These are phyloP conservation scores for Axinella damicornis DNA, from an alignment of 37 sponge, comb jelly and placozoan genomes.

Conservation along the genomic window DNA sequence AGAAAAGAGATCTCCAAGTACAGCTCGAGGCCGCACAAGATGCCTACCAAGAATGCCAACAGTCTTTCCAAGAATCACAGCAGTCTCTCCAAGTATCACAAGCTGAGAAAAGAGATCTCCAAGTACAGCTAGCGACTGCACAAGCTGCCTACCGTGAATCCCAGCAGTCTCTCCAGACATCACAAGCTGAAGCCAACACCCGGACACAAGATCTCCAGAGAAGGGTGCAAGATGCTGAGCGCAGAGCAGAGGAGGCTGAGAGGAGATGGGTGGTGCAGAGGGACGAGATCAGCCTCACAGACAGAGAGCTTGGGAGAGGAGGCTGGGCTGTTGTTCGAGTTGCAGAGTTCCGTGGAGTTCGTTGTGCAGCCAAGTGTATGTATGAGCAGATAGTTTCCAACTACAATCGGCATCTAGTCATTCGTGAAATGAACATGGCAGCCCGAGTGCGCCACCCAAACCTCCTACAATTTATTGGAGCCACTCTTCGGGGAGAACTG, in stretches of 20 bases:
- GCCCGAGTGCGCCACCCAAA: conserved; percentile 60
- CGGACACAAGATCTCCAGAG: background rate
- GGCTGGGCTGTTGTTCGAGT: conserved; percentile 67
- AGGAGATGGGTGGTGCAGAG: conserved; percentile 60
- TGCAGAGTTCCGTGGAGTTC: conserved; percentile 51
- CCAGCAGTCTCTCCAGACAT: too few species aligned
- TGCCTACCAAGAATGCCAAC: too few species aligned
- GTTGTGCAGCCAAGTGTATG: conserved; percentile 68
- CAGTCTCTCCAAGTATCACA: too few species aligned
- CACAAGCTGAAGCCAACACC: too few species aligned
- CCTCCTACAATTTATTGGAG: conserved; percentile 46
- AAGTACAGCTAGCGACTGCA: too few species aligned
- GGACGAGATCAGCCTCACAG: conserved; percentile 38
- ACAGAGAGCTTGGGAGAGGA: conserved; percentile 61
- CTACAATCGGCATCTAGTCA: conserved; percentile 43
- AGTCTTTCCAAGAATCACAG: too few species aligned
- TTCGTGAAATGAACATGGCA: conserved; percentile 73
- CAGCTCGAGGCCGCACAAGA: too few species aligned
- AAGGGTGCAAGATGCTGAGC: background rate
- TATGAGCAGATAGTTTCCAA: conserved; percentile 49
- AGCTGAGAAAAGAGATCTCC: too few species aligned
- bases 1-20: too few species aligned
- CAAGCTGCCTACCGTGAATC: too few species aligned
- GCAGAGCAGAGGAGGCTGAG: background rate
- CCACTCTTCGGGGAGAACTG: conserved; percentile 3